These are phyloP conservation scores for Heliothis subflexa DNA, from an alignment of 1,140 invertebrate species.

Conservation along the genomic window DNA sequence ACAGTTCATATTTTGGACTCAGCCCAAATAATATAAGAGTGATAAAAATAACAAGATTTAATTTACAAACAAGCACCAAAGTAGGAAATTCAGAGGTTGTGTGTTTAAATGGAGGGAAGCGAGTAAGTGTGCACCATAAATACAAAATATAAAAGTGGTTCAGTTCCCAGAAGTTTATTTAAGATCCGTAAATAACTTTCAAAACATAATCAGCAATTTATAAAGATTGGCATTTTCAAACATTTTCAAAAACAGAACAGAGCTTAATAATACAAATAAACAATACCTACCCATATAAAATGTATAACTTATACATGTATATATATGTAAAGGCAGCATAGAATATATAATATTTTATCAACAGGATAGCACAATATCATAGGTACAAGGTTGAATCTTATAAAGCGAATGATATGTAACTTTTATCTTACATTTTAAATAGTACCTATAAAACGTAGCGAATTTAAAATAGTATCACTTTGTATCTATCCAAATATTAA, in stretches of 20 bases:
- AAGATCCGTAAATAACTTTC: constrained; percentile 15
- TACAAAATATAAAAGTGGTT: constrained; percentile 25
- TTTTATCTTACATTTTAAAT: constrained; percentile 71
- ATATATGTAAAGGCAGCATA: constrained; percentile 59
- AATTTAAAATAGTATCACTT: constrained; percentile 57
- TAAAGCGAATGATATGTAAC: constrained; percentile 85
- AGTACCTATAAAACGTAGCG: constrained; percentile 54
- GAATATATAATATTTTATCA: constrained; percentile 64
- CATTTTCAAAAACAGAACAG: constrained; percentile 3
- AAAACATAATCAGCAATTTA: constrained; percentile 28
- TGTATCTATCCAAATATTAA: constrained; percentile 50
- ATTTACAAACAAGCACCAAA: constrained; percentile 20
- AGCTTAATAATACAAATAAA: constrained; percentile 26
- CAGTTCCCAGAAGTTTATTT: neutral
- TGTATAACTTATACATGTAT: constrained; percentile 42
- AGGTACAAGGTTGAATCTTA: constrained; percentile 66
- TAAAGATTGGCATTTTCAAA: neutral
- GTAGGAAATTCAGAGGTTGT: neutral
- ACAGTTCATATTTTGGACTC: constrained; percentile 38
- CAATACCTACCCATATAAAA: constrained; percentile 40
- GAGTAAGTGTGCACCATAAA: constrained; percentile 27
- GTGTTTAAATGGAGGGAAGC: constrained; percentile 22
- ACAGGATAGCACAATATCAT: constrained; percentile 58
- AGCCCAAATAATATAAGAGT: constrained; percentile 39
- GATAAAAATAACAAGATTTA: constrained; percentile 4